phyloP scores from a whole-genome alignment of 2,797 vertebrate genomes.

The Rhinella marina region DNA sequence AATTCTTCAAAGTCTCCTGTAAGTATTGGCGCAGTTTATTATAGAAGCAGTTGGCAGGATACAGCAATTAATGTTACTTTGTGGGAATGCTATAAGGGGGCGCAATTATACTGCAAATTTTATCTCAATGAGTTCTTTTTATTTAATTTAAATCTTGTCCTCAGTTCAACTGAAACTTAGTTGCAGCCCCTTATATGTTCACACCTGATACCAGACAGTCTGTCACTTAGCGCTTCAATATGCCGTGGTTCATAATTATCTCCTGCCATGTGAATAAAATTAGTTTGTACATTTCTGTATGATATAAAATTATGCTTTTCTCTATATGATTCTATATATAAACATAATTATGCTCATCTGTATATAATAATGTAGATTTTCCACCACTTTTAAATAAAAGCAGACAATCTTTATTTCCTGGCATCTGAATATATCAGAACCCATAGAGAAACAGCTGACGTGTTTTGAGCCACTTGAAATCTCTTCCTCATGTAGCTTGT shows the following conservation, averaged over 20 bases:
- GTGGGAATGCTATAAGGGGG: slow-evolving; percentile 25
- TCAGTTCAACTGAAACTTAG: not conserved
- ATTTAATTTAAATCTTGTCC: not conserved
- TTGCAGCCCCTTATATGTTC: not conserved
- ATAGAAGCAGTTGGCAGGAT: slow-evolving; percentile 35
- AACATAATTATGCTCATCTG: too few relatives aligned
- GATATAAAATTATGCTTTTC: too few relatives aligned
- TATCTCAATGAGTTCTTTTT: not conserved
- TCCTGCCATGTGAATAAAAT: not conserved
- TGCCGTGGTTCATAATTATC: not conserved
- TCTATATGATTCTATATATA: too few relatives aligned
- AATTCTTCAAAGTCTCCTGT: slow-evolving; percentile 55
- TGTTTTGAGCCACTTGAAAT: too few relatives aligned
- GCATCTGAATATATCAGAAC: too few relatives aligned
- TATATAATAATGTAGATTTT: too few relatives aligned
- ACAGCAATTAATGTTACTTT: slow-evolving; percentile 58
- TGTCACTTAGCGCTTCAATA: not conserved
- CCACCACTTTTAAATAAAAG: too few relatives aligned
- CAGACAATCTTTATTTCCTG: too few relatives aligned
- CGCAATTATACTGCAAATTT: slow-evolving; percentile 27
- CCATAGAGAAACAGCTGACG: too few relatives aligned
- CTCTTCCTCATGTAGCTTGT: too few relatives aligned
- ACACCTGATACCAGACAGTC: not conserved
- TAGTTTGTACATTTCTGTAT: too few relatives aligned
- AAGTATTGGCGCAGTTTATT: slow-evolving; percentile 53